These are phyloP conservation scores for Plebejus anna DNA, from an alignment of 2,888 invertebrate species.

Conservation along the genomic window DNA sequence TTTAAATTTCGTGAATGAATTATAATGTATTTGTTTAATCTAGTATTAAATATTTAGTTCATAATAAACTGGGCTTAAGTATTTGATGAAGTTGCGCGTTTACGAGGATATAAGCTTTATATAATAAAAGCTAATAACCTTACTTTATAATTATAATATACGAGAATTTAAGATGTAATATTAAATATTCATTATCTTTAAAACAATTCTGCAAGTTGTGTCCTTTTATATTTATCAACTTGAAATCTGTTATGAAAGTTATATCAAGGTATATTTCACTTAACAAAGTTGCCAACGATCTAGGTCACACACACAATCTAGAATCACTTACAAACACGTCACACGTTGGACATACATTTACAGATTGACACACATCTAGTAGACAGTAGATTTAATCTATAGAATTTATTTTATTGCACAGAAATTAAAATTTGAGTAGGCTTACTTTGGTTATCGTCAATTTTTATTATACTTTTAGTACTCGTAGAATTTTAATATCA, in stretches of 20 bases:
- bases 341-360: neutral
- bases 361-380: constrained; percentile 12
- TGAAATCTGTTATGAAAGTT: neutral
- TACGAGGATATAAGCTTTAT: neutral
- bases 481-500: neutral
- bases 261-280: neutral
- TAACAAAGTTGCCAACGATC: neutral
- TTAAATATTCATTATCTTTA: neutral
- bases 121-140: neutral
- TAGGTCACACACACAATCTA: neutral
- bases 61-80: neutral
- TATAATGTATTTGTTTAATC: neutral
- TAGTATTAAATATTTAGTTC: neutral
- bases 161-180: neutral
- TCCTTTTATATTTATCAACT: neutral
- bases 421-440: constrained; percentile 32
- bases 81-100: neutral
- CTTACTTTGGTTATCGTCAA: neutral
- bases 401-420: constrained; percentile 34
- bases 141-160: neutral
- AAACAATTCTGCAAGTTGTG: neutral
- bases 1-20: constrained; percentile 1
- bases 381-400: constrained; percentile 30
- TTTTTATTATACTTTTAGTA: neutral
- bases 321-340: neutral